Evolutionary conservation across 2,113 vertebrate genomes (phyloP).

Genomic region (Pelecanoides urinatrix): DNA sequence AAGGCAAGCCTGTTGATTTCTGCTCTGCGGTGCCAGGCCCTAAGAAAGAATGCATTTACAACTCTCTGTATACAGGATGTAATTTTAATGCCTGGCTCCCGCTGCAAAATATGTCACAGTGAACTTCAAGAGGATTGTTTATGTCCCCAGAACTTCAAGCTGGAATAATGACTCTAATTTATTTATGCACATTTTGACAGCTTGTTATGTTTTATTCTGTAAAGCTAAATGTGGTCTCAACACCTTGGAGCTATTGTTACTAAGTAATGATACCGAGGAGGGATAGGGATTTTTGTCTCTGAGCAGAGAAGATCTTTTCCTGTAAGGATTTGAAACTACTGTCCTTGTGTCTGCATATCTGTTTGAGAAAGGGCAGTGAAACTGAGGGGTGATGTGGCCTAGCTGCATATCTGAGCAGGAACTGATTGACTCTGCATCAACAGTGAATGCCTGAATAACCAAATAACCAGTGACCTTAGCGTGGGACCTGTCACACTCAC

Average conservation of each 20-base stretch:
- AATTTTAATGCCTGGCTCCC: conserved; percentile 48
- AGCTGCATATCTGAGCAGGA: not conserved
- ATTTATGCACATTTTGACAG: conserved; percentile 54
- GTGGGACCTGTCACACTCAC: not conserved
- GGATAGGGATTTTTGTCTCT: not conserved
- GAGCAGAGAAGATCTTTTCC: not conserved
- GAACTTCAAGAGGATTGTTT: conserved; percentile 53
- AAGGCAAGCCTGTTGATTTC: conserved; percentile 38
- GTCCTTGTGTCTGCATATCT: not conserved
- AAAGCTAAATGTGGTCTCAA: conserved; percentile 34
- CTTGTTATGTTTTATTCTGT: conserved; percentile 40
- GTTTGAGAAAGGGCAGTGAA: not conserved
- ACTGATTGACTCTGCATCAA: not conserved
- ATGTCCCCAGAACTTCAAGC: conserved; percentile 46
- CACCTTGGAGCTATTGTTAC: conserved; percentile 24
- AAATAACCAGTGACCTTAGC: not conserved
- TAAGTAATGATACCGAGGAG: not conserved
- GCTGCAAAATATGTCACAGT: conserved; percentile 14
- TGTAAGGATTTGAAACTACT: not conserved
- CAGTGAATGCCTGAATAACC: not conserved
- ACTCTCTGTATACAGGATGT: conserved; percentile 1
- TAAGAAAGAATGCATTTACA: conserved; percentile 42
- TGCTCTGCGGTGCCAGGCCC: not conserved
- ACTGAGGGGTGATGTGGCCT: not conserved
- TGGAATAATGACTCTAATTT: conserved; percentile 53